phyloP scores from a whole-genome alignment of 2,888 invertebrate genomes.

The Orgyia antiqua region DNA sequence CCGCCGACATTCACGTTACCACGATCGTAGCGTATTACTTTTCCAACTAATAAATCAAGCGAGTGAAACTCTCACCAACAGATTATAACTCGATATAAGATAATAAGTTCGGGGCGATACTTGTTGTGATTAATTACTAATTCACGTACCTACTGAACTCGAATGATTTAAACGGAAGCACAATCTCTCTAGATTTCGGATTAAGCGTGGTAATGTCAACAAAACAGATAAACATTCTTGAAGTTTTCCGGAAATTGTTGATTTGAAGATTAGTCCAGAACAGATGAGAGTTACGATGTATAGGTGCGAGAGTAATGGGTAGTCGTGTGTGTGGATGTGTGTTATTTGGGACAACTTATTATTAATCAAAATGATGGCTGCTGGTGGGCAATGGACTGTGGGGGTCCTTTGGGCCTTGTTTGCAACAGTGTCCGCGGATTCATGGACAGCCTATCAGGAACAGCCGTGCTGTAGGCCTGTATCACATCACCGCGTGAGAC shows the following conservation, averaged over 20 bases:
- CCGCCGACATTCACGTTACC: conserved; percentile 42
- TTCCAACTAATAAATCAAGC: conserved; percentile 67
- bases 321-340: conserved; percentile 48
- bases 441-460: conserved; percentile 82
- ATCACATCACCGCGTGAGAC: conserved; percentile 78
- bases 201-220: conserved; percentile 62
- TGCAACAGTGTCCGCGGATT: conserved; percentile 77
- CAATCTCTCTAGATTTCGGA: conserved; percentile 51
- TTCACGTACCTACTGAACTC: conserved; percentile 46
- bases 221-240: conserved; percentile 62
- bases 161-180: conserved; percentile 47
- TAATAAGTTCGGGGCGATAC: conserved; percentile 51
- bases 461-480: conserved; percentile 81
- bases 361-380: conserved; percentile 41
- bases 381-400: conserved; percentile 44
- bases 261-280: conserved; percentile 36
- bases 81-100: conserved; percentile 67
- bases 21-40: conserved; percentile 62
- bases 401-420: conserved; percentile 53
- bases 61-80: conserved; percentile 61
- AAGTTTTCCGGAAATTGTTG: conserved; percentile 58
- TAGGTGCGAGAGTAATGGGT: conserved; percentile 30
- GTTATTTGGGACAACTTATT: conserved; percentile 25
- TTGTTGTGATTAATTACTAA: conserved; percentile 58
- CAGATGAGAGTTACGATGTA: conserved; percentile 37